Percentiles rank a stretch among this genome's conserved stretches.
Evolutionary conservation across 2,113 vertebrate species (phyloP).

Genomic region (Larimichthys polyactis): DNA sequence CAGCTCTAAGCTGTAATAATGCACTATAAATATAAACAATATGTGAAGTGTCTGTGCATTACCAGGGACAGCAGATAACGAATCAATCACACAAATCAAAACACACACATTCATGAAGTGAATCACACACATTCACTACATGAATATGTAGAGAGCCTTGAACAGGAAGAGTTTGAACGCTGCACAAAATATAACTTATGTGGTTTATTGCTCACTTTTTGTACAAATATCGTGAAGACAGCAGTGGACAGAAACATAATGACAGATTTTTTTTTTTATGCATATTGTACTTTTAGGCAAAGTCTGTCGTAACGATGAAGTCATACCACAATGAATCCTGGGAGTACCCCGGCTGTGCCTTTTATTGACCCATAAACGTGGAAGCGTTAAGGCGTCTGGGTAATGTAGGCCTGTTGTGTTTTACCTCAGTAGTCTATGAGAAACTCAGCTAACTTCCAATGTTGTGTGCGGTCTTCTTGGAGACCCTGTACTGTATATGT

Average conservation of each 20-base stretch:
- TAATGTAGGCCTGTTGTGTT: slow-evolving; percentile 60
- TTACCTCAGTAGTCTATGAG: slow-evolving; percentile 47
- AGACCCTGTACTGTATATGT: slow-evolving; percentile 38
- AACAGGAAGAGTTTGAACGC: background rate
- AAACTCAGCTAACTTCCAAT: slow-evolving; percentile 49
- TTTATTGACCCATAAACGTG: slow-evolving; percentile 42
- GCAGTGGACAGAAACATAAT: background rate
- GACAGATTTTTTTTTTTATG: background rate
- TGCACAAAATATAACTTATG: background rate
- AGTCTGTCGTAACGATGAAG: slow-evolving; percentile 43
- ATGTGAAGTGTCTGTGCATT: slow-evolving; percentile 54
- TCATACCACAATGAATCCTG: slow-evolving; percentile 19
- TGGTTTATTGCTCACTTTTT: background rate
- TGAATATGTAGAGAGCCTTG: slow-evolving; percentile 26
- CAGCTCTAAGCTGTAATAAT: slow-evolving; percentile 62
- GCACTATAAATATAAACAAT: slow-evolving; percentile 63
- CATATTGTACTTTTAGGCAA: slow-evolving; percentile 7
- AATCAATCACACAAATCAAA: background rate
- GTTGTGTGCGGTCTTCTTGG: slow-evolving; percentile 40
- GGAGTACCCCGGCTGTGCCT: slow-evolving; percentile 43
- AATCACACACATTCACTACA: background rate
- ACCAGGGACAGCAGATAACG: slow-evolving; percentile 7
- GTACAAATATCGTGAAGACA: slow-evolving; percentile 5
- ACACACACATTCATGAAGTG: too few relatives aligned
- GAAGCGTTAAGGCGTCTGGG: slow-evolving; percentile 60